Percentiles rank a stretch among this genome's conserved stretches.
Conservation (phyloP, 2,888 invertebrate genomes). For the Tortrix viridana region DNA sequence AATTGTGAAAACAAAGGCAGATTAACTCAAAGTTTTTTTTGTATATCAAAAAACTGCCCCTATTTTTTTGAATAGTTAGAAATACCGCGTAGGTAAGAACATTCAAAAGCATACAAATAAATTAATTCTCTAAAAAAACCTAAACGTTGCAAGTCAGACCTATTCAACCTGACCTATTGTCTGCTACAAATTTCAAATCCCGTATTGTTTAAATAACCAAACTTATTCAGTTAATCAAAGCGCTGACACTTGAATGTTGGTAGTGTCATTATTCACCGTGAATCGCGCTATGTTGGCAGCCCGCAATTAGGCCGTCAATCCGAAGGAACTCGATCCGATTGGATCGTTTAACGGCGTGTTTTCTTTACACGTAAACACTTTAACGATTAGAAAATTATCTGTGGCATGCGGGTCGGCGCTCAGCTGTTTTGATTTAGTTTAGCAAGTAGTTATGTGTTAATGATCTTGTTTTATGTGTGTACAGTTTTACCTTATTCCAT, state of each 20-base stretch:
- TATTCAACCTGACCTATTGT: background rate
- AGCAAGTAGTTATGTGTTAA: too few species aligned
- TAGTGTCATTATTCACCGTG: conserved; percentile 26
- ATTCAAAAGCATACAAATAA: too few species aligned
- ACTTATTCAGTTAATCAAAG: conserved; percentile 26
- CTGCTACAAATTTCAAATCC: conserved; percentile 28
- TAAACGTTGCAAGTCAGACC: conserved; percentile 4
- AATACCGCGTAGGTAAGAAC: too few species aligned
- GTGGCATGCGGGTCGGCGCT: conserved; percentile 28
- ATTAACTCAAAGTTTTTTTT: too few species aligned
- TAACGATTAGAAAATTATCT: conserved; percentile 20
- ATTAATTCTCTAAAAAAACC: background rate
- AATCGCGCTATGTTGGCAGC: conserved; percentile 18
- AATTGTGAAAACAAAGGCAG: too few species aligned
- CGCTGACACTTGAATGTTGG: conserved; percentile 15
- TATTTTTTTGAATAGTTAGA: too few species aligned
- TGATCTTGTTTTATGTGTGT: too few species aligned
- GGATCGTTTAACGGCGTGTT: conserved; percentile 24
- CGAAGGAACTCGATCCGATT: conserved; percentile 31
- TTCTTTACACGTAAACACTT: conserved; percentile 33
- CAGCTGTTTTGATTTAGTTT: conserved; percentile 14
- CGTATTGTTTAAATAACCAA: conserved; percentile 20
- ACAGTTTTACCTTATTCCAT: too few species aligned
- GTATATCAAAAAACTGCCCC: too few species aligned
- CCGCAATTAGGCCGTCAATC: conserved; percentile 23